phyloP scores from a whole-genome alignment of 2,797 vertebrate genomes.

The Sebastes oblongus region DNA sequence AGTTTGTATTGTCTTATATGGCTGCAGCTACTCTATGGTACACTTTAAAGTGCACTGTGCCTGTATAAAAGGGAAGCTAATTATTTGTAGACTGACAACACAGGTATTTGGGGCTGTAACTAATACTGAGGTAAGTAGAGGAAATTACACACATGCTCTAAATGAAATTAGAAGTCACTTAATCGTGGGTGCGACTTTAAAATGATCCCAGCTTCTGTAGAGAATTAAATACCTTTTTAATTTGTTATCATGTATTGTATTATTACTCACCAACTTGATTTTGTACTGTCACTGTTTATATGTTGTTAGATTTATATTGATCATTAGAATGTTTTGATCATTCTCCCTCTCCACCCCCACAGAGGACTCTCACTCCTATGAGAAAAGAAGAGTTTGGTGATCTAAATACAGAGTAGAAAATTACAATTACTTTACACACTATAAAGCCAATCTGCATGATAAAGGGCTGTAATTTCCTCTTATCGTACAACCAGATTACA shows the following conservation, averaged over 20 bases:
- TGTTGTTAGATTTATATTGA: background rate
- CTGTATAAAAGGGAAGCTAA: background rate
- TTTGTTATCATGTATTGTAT: background rate
- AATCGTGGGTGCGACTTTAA: background rate
- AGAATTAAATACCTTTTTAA: background rate
- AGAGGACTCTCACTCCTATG: background rate
- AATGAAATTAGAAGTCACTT: background rate
- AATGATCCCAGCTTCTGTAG: background rate
- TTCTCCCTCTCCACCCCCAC: background rate
- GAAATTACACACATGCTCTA: background rate
- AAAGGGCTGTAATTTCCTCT: background rate
- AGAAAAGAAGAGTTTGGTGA: background rate
- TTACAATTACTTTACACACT: background rate
- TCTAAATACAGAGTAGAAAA: background rate
- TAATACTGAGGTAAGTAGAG: background rate
- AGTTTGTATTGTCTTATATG: background rate
- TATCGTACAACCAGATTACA: background rate
- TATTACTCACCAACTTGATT: background rate
- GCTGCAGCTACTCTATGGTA: background rate
- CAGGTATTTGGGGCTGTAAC: background rate
- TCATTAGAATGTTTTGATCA: background rate
- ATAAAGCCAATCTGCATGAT: background rate
- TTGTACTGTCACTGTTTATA: background rate
- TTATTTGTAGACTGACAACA: background rate
- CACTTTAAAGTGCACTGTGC: background rate